Evolutionary conservation across 2,888 invertebrate genomes (phyloP).

Genomic region (Lottia gigantea): DNA sequence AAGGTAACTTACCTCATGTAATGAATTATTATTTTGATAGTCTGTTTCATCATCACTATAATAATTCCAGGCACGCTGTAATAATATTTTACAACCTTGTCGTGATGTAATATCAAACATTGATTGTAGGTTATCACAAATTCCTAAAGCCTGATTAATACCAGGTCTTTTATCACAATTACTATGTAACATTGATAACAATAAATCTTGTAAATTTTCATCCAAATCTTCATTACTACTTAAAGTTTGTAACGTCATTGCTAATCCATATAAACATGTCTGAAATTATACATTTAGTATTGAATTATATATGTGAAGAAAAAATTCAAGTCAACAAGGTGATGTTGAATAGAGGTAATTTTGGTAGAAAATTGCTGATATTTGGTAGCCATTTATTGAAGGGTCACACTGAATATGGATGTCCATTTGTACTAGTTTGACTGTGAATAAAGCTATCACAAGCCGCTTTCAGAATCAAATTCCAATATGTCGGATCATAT

Average conservation of each 20-base stretch:
- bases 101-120: not conserved
- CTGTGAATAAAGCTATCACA: no score
- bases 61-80: slow-evolving; percentile 2
- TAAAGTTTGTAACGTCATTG: slow-evolving; percentile 55
- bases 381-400: no score
- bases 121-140: not conserved
- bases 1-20: no score
- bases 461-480: no score
- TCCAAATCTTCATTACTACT: slow-evolving; percentile 52
- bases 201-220: slow-evolving; percentile 49
- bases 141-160: slow-evolving; percentile 48
- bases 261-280: slow-evolving; percentile 63
- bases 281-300: slow-evolving; percentile 27
- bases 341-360: no score
- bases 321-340: no score
- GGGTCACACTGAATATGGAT: no score
- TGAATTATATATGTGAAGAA: no score
- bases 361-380: no score
- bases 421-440: no score
- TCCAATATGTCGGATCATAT: no score
- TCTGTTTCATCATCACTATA: not conserved
- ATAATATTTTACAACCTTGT: not conserved
- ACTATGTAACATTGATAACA: slow-evolving; percentile 54
- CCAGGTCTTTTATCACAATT: slow-evolving; percentile 51
- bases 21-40: no score